Percentiles rank a stretch among this genome's conserved stretches.
Conservation (phyloP, 2,888 invertebrate species). For the Micoletzkya japonica region DNA sequence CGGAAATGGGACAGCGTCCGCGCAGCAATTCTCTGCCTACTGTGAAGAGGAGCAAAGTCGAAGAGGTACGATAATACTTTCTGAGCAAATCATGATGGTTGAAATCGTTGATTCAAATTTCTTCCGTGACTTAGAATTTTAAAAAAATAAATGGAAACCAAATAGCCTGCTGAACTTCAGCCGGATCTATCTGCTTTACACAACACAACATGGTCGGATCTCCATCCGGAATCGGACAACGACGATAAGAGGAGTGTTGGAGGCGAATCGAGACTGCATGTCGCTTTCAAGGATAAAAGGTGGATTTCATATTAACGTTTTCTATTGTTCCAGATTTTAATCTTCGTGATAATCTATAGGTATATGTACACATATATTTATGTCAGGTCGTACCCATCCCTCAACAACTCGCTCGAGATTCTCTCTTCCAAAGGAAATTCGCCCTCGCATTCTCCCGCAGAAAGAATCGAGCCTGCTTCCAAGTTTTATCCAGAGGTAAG, state of each 20-base stretch:
- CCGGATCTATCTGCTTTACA: constrained; percentile 38
- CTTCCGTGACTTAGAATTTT: neutral
- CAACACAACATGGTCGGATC: constrained; percentile 22
- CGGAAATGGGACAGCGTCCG: constrained; percentile 30
- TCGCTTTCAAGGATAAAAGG: constrained; percentile 50
- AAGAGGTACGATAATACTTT: neutral
- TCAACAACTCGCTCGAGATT: constrained; percentile 46
- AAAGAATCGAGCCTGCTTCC: constrained; percentile 27
- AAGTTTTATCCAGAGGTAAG: constrained; percentile 35
- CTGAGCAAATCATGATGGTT: neutral
- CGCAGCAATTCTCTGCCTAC: constrained; percentile 49
- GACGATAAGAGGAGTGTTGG: constrained; percentile 11
- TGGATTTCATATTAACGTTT: neutral
- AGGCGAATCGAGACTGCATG: constrained; percentile 38
- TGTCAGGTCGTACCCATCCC: constrained; percentile 46
- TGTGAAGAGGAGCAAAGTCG: constrained; percentile 36
- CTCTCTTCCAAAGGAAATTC: constrained; percentile 45
- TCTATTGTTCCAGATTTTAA: neutral
- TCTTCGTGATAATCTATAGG: neutral
- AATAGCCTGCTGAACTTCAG: constrained; percentile 16
- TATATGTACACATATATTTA: neutral
- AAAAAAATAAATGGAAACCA: neutral
- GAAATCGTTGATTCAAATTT: neutral
- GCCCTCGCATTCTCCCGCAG: constrained; percentile 5
- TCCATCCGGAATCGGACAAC: constrained; percentile 24